These are phyloP conservation scores for Larimichthys crocea DNA, from an alignment of 2,113 vertebrate genomes.

Conservation along the genomic window DNA sequence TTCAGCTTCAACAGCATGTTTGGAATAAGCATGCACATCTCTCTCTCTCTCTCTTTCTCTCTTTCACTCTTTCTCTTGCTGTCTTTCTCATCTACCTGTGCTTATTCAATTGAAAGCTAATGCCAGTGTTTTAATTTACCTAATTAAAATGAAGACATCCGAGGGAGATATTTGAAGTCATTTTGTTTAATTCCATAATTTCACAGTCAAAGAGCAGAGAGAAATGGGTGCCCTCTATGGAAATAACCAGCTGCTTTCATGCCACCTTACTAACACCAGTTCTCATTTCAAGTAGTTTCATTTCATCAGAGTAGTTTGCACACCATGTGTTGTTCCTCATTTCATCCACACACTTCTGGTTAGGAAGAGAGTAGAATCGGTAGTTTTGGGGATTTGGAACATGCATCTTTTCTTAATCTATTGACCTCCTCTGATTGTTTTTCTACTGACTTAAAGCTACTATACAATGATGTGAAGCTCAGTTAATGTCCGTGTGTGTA, in stretches of 20 bases:
- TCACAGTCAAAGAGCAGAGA: conserved; percentile 73
- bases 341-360: conserved; percentile 26
- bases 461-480: neutral
- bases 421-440: neutral
- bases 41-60: conserved; percentile 13
- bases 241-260: conserved; percentile 30
- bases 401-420: neutral
- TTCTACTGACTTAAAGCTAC: neutral
- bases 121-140: neutral
- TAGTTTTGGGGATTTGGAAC: conserved; percentile 13
- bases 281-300: conserved; percentile 31
- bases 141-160: neutral
- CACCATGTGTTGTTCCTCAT: conserved; percentile 46
- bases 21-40: conserved; percentile 65
- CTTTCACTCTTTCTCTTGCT: conserved; percentile 31
- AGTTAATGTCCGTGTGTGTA: neutral
- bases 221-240: conserved; percentile 44
- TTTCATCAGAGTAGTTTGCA: conserved; percentile 22
- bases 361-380: conserved; percentile 29
- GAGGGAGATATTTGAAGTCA: conserved; percentile 16
- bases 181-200: neutral
- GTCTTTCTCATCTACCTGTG: conserved; percentile 28
- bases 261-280: conserved; percentile 50
- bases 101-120: conserved; percentile 14
- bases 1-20: conserved; percentile 58